These are phyloP conservation scores for Noctua pronuba DNA, from an alignment of 2,888 invertebrate genomes.

Conservation along the genomic window DNA sequence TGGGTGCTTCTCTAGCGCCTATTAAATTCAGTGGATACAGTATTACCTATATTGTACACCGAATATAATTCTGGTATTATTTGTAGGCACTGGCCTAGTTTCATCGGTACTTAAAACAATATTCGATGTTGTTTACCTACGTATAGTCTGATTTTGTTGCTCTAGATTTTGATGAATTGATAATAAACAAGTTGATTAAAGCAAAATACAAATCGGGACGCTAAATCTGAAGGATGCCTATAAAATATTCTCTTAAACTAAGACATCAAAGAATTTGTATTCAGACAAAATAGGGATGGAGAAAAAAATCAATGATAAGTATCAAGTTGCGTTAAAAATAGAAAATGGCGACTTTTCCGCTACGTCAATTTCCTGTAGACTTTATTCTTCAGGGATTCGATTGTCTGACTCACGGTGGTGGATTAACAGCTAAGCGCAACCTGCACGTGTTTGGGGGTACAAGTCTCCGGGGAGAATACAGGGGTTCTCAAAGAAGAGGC, in stretches of 20 bases:
- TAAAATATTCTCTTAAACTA: background rate
- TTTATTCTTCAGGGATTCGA: slow-evolving; percentile 30
- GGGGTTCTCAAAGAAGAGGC: slow-evolving; percentile 3
- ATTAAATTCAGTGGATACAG: slow-evolving; percentile 61
- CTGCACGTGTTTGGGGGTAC: slow-evolving; percentile 27
- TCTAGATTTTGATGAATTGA: slow-evolving; percentile 10
- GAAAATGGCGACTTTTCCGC: background rate
- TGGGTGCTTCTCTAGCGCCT: slow-evolving; percentile 64
- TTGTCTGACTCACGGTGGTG: slow-evolving; percentile 16
- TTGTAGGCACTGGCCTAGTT: slow-evolving; percentile 11
- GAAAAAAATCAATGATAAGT: slow-evolving; percentile 11
- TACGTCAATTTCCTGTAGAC: slow-evolving; percentile 17
- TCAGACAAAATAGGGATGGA: background rate
- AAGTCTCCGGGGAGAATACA: slow-evolving; percentile 22
- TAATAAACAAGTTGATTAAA: slow-evolving; percentile 28
- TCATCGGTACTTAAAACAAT: slow-evolving; percentile 8
- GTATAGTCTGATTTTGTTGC: slow-evolving; percentile 4
- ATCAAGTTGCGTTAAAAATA: slow-evolving; percentile 10
- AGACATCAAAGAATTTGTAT: background rate
- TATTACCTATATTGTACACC: slow-evolving; percentile 68
- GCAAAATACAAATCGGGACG: background rate
- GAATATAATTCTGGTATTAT: slow-evolving; percentile 35
- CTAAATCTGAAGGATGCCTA: background rate
- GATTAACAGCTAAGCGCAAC: slow-evolving; percentile 25
- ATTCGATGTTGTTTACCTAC: slow-evolving; percentile 31